Evolutionary conservation across 2,797 vertebrate genomes (phyloP).

Genomic region (Kryptolebias ocellatus): DNA sequence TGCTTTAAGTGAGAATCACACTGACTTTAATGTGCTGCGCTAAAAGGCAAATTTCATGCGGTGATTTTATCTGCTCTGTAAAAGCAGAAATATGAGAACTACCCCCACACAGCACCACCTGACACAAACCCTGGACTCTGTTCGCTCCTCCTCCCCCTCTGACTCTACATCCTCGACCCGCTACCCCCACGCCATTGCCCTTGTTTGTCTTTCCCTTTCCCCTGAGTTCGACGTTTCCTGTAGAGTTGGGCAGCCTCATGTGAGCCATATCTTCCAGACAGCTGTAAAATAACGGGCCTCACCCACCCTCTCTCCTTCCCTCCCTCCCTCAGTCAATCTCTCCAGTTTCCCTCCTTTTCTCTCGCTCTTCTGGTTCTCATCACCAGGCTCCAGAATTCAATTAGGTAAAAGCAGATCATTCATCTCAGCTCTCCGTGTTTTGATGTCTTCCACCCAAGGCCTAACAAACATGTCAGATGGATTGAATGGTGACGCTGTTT

Average conservation of each 20-base stretch:
- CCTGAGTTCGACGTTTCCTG: conserved; percentile 83
- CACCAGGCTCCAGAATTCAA: conserved; percentile 72
- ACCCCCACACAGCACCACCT: conserved; percentile 74
- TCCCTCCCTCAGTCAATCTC: conserved; percentile 57
- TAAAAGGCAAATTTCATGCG: conserved; percentile 69
- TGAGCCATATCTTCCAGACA: conserved; percentile 84
- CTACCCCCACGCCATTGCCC: conserved; percentile 74
- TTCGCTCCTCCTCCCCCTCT: conserved; percentile 64
- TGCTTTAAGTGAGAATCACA: conserved; percentile 23
- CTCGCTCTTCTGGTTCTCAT: conserved; percentile 73
- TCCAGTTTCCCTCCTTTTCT: conserved; percentile 51
- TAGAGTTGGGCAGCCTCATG: conserved; percentile 83
- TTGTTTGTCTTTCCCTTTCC: conserved; percentile 87
- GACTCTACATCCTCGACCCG: conserved; percentile 49
- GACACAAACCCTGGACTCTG: conserved; percentile 71
- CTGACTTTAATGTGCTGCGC: conserved; percentile 45
- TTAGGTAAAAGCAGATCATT: conserved; percentile 70
- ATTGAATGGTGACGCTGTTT: conserved; percentile 47
- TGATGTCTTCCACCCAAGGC: conserved; percentile 65
- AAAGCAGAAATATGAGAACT: conserved; percentile 76
- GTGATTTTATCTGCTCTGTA: conserved; percentile 72
- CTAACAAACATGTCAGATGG: conserved; percentile 69
- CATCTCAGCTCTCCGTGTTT: conserved; percentile 65
- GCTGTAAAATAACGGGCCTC: conserved; percentile 81
- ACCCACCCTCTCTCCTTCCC: conserved; percentile 46